Evolutionary conservation across 2,797 vertebrate genomes (phyloP), one percentile per base, ranked within the genome.

Genomic region (Cacajao melanocephalus): DNA sequence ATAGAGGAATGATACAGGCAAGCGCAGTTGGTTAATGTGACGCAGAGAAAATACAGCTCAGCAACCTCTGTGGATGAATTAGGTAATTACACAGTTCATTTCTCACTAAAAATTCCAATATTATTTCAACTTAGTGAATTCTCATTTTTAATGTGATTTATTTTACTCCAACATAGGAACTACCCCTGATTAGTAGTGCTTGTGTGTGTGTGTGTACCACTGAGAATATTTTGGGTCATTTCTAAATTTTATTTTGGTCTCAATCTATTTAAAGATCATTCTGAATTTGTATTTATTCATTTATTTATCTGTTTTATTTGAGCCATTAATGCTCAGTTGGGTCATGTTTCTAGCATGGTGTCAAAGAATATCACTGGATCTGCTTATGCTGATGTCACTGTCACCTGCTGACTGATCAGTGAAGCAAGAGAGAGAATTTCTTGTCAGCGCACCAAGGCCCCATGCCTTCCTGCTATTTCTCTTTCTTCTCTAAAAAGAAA

Each of bases 401-500:
- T 81, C 90, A 61, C 95, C 97, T 97, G 82, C 97, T 93, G 55
- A 92, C 11, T 52, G 87, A 78, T 84, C 61, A 0, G 11, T 39
- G 93, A 98, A 97, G 72, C 75, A 93, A 57, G 33, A 95, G 72
- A 85, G 39, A 94, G 88, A 96, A 55, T 80, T 22, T 73, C 58
- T 85, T 96, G 95, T 93, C 55, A 44, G 8, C 4, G 72, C 11
- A n/a, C 75, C 90, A 9, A 0, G 90, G 88, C 96, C 96, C 97
- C 41, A 85, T 92, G 87, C 76, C 36, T 96, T 97, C 78, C 78
- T 36, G 22, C 85, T 91, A 70, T 94, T 92, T 98, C 97, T 98
- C 95, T 98, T 96, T 98, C 93, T 97, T 98, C 98, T 85, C 90
- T 96, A 80, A 97, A 98, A 98, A 94, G 94, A 97, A 82, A 98